Percentiles rank a stretch among this genome's conserved stretches.
Conservation (phyloP, 2,888 invertebrate species). For the Drosophila colorata region DNA sequence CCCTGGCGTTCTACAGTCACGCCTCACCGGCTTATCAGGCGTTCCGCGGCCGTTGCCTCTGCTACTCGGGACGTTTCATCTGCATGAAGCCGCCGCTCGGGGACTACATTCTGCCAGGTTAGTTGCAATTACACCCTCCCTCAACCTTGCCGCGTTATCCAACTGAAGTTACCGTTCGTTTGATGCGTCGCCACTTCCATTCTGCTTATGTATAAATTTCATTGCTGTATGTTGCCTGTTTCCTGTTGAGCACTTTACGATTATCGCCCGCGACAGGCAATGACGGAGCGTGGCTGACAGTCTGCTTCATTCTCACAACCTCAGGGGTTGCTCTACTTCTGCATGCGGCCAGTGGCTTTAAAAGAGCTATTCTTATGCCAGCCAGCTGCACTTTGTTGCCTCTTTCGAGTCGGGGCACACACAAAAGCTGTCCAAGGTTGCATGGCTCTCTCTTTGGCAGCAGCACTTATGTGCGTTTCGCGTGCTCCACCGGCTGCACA, state of each 20-base stretch:
- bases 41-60: conserved; percentile 94
- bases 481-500: conserved; percentile 25
- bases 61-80: conserved; percentile 96
- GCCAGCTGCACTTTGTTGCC: conserved; percentile 44
- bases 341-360: conserved; percentile 31
- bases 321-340: conserved; percentile 19
- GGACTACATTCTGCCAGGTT: conserved; percentile 86
- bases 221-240: conserved; percentile 21
- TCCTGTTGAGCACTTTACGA: conserved; percentile 67
- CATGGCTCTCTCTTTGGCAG: conserved; percentile 6
- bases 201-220: conserved; percentile 36
- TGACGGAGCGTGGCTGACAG: conserved; percentile 46
- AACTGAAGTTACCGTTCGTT: conserved; percentile 30
- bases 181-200: conserved; percentile 58
- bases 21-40: conserved; percentile 96
- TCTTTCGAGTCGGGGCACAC: conserved; percentile 24
- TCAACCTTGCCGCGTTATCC: background rate
- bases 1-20: conserved; percentile 95
- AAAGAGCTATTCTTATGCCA: conserved; percentile 30
- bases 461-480: conserved; percentile 30
- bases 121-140: conserved; percentile 33
- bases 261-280: conserved; percentile 68
- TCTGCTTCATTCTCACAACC: conserved; percentile 27
- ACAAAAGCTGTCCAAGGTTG: conserved; percentile 47
- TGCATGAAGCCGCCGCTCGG: conserved; percentile 94